phyloP scores from a whole-genome alignment of 2,797 vertebrate genomes.

The Acanthis flammea region DNA sequence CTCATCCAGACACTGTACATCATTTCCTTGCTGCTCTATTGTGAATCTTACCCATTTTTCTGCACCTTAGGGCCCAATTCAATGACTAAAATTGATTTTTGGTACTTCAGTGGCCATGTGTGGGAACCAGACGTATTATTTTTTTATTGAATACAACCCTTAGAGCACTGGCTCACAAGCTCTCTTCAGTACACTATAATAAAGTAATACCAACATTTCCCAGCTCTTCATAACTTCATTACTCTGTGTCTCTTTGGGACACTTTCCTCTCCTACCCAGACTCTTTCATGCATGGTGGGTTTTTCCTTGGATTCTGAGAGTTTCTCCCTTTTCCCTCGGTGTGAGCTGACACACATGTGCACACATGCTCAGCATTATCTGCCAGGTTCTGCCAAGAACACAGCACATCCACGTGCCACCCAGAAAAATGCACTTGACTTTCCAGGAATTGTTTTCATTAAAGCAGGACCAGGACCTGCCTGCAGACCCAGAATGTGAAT shows the following conservation, averaged over 20 bases:
- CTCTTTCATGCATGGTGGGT: neutral
- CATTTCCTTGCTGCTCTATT: neutral
- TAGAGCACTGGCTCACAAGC: conserved; percentile 34
- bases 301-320: neutral
- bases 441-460: neutral
- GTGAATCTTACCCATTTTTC: conserved; percentile 58
- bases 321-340: neutral
- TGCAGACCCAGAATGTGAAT: neutral
- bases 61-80: conserved; percentile 67
- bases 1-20: neutral
- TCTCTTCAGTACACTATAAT: conserved; percentile 39
- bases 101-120: conserved; percentile 56
- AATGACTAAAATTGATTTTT: conserved; percentile 71
- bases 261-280: neutral
- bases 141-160: conserved; percentile 64
- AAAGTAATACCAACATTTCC: conserved; percentile 66
- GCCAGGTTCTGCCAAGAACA: neutral
- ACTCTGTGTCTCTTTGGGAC: conserved; percentile 34
- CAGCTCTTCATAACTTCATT: conserved; percentile 60
- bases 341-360: neutral
- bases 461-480: neutral
- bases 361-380: neutral
- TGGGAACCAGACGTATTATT: conserved; percentile 57
- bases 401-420: neutral
- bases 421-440: conserved; percentile 7